phyloP scores from a whole-genome alignment of 1,140 invertebrate genomes.

The Cepaea nemoralis region DNA sequence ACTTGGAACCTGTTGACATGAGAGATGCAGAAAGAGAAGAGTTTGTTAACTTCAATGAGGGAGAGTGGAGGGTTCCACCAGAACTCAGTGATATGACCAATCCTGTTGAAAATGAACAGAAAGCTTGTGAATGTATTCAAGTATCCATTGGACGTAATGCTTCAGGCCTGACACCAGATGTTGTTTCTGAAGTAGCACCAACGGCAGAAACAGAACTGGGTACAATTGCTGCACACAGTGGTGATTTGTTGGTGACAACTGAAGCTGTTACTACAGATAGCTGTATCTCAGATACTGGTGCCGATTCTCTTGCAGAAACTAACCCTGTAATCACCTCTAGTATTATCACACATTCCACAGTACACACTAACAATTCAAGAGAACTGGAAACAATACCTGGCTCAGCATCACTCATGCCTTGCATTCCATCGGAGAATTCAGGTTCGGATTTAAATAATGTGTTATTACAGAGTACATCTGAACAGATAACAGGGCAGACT shows the following conservation, averaged over 20 bases:
- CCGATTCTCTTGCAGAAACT: background rate
- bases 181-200: background rate
- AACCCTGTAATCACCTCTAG: background rate
- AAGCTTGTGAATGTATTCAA: background rate
- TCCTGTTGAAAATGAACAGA: background rate
- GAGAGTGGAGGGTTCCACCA: slow-evolving; percentile 17
- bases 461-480: background rate
- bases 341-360: background rate
- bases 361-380: background rate
- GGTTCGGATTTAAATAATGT: background rate
- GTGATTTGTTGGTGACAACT: background rate
- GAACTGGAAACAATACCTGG: background rate
- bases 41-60: slow-evolving; percentile 2
- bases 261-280: background rate
- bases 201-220: background rate
- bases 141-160: background rate
- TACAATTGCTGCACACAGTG: background rate
- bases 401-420: background rate
- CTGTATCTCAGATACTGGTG: background rate
- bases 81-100: background rate
- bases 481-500: background rate
- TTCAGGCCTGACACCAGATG: background rate
- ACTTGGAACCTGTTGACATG: background rate
- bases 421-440: background rate
- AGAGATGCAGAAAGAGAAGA: slow-evolving; percentile 36